Percentiles rank a stretch among this genome's conserved stretches.
Evolutionary conservation across 2,113 vertebrate species (phyloP).

Genomic region (Recurvirostra avosetta): DNA sequence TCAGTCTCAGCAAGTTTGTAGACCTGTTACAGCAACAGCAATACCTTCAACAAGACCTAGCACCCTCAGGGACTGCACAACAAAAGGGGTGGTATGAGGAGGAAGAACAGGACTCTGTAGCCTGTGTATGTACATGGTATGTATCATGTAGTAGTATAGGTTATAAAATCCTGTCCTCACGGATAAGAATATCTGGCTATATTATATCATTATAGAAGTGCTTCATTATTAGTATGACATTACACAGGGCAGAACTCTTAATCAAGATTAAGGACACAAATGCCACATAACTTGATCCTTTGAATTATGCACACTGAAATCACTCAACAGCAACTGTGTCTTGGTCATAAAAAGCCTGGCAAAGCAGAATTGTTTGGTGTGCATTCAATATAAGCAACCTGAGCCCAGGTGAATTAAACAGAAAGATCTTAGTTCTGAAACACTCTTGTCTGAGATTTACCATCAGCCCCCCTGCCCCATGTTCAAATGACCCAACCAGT

Average conservation of each 20-base stretch:
- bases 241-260: background rate
- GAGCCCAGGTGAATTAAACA: background rate
- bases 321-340: background rate
- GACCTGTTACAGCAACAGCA: background rate
- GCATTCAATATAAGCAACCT: background rate
- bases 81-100: background rate
- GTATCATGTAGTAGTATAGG: background rate
- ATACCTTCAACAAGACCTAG: background rate
- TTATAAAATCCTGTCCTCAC: background rate
- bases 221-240: background rate
- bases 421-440: background rate
- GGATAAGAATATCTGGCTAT: background rate
- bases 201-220: background rate
- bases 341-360: background rate
- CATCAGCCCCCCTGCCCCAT: accelerated
- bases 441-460: background rate
- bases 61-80: background rate
- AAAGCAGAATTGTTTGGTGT: background rate
- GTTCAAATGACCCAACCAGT: background rate
- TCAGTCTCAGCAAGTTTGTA: background rate
- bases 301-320: background rate
- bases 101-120: background rate
- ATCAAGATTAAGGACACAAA: background rate
- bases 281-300: background rate
- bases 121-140: background rate